Percentiles rank a stretch among this genome's conserved stretches.
phyloP scores from a whole-genome alignment of 2,113 vertebrate genomes.

The Ibidorhyncha struthersii region DNA sequence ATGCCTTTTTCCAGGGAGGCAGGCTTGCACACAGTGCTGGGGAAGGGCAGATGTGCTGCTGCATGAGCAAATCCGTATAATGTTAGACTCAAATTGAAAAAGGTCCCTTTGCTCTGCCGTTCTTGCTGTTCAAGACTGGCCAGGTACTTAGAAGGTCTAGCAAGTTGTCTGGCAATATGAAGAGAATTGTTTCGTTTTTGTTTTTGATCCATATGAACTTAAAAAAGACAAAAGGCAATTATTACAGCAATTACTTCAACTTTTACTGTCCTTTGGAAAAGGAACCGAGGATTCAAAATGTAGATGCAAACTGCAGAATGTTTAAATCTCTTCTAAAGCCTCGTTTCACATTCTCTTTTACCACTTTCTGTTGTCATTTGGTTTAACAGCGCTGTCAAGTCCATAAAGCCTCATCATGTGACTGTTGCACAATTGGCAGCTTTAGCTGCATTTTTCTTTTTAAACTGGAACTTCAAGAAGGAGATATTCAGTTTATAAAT shows the following conservation, averaged over 20 bases:
- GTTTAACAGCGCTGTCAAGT: not conserved
- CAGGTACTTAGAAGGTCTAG: not conserved
- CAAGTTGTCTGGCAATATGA: not conserved
- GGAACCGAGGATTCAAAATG: not conserved
- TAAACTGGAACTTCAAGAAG: not conserved
- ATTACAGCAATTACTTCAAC: not conserved
- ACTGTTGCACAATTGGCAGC: not conserved
- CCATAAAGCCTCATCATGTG: not conserved
- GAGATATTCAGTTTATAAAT: not conserved
- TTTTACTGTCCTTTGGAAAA: not conserved
- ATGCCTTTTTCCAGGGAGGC: not conserved
- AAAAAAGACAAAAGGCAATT: not conserved
- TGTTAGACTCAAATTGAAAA: not conserved
- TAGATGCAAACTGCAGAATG: not conserved
- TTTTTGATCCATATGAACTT: not conserved
- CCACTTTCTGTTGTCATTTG: not conserved
- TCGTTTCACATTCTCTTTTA: not conserved
- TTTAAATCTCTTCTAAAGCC: not conserved
- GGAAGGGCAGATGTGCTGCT: not conserved
- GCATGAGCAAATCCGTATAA: not conserved
- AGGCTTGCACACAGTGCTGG: accelerated
- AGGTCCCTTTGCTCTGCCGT: not conserved
- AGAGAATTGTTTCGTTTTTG: not conserved
- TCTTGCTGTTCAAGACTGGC: not conserved
- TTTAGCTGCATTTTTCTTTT: not conserved